Base-by-base conservation (phyloP, 2,888 invertebrate genomes). In the Metallyticus violacea region DNA sequence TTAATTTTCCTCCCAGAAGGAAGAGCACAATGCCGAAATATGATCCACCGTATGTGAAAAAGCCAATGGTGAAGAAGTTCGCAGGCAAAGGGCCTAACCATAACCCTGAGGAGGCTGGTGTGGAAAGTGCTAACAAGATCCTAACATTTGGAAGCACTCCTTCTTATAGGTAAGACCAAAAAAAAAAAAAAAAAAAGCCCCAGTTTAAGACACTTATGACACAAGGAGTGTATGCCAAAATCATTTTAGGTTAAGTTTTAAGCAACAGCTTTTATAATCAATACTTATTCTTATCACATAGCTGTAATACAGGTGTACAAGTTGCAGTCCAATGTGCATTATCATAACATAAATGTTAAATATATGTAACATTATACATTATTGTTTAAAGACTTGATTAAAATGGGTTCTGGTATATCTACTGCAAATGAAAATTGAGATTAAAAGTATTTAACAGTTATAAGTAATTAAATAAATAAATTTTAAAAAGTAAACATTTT, bases 11-110 rank as follows among this genome's bases (percentile, higher is more conserved):
- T 85, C 84, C 87, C 86, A 89, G 88, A 89, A 89, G 97, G 94
- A 97, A 97, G 94, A 97, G 97, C 91, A 96, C 97, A 89, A 94
- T 97, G 92, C 96, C 96, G 92, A 97, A 97, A 92, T 97, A 96
- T 92, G 97, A 97, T 92, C 96, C 96, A 90, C 97, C 97, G 87
- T 97, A 97, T 93, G 94, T 94, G 91, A 97, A 97, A 94, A 97
- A 97, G 91, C 96, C 97, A 83, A 94, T 95, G 89, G 94, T 95
- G 90, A 96, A 95, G 93, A 96, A 94, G 92, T 95, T 95, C 92
- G 94, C 79, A 77, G 93, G 89, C 87, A 85, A 89, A 89, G 85
- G 89, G 81, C 84, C 86, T 79, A 86, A 84, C 93, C 96, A 94
- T 90, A 95, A 96, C 26, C 96, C 96, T 90, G 97, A 97, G 91